A percentile compares a stretch with the other conserved stretches of the same genome.
Conservation (phyloP, 2,888 invertebrate species). For the Saturnia pavonia region DNA sequence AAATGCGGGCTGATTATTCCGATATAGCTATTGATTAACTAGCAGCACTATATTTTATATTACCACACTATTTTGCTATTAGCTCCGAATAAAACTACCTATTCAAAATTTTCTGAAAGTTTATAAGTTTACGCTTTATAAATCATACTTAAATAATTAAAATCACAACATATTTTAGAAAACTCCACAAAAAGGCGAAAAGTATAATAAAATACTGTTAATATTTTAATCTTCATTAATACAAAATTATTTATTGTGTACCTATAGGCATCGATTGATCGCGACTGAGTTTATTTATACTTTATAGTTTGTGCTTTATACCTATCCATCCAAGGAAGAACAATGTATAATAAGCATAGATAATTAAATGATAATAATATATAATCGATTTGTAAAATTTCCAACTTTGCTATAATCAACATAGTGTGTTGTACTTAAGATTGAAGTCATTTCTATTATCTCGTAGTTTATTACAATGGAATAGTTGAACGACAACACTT, state of each 20-base stretch:
- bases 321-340: neutral
- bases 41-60: neutral
- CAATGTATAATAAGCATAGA: no score
- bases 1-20: constrained; percentile 28
- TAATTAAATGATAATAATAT: no score
- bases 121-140: neutral
- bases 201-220: neutral
- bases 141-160: neutral
- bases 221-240: neutral
- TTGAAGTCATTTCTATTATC: neutral
- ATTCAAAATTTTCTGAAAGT: neutral
- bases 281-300: neutral
- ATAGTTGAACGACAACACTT: neutral
- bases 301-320: neutral
- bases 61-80: neutral
- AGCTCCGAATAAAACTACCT: neutral
- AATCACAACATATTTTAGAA: neutral
- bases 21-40: neutral
- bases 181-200: neutral
- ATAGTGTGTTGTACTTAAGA: neutral
- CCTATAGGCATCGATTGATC: neutral
- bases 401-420: neutral
- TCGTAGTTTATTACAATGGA: neutral
- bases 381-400: neutral
- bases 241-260: neutral